phyloP scores from a whole-genome alignment of 2,888 invertebrate genomes.

The Sceliomorpha sp. region DNA sequence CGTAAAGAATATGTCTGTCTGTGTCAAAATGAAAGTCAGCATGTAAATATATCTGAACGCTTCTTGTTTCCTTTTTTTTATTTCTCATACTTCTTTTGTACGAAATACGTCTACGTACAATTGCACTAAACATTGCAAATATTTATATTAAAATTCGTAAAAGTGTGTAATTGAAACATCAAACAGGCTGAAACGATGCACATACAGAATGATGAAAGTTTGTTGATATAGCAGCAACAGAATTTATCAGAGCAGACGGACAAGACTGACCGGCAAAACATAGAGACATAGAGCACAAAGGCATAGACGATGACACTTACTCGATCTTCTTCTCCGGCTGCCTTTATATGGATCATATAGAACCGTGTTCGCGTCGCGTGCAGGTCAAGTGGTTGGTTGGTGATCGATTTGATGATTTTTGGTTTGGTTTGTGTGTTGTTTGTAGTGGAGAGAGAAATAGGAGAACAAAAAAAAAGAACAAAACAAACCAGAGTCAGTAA shows the following conservation, averaged over 20 bases:
- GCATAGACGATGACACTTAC: conserved; percentile 82
- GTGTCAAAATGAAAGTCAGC: too few relatives aligned
- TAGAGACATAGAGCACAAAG: conserved; percentile 61
- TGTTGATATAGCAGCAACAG: conserved; percentile 52
- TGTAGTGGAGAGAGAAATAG: conserved; percentile 66
- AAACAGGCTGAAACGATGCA: conserved; percentile 39
- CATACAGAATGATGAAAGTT: conserved; percentile 30
- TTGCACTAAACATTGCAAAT: conserved; percentile 13
- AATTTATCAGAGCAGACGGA: conserved; percentile 64
- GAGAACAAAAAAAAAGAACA: conserved; percentile 70
- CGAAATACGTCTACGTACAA: too few relatives aligned
- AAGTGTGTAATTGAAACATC: conserved; percentile 1
- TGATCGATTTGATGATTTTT: conserved; percentile 71
- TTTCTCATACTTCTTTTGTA: too few relatives aligned
- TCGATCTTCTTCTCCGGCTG: conserved; percentile 86
- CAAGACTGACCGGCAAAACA: conserved; percentile 66
- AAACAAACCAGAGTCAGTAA: conserved; percentile 78
- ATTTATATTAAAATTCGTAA: conserved; percentile 10
- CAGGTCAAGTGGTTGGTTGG: conserved; percentile 68
- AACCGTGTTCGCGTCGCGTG: conserved; percentile 75
- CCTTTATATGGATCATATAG: conserved; percentile 81
- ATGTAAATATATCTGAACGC: too few relatives aligned
- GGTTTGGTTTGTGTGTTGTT: conserved; percentile 70
- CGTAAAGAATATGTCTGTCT: too few relatives aligned
- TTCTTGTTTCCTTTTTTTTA: too few relatives aligned